A percentile compares a stretch with the other conserved stretches of the same genome.
Evolutionary conservation across 2,888 invertebrate genomes (phyloP).

Genomic region (Volucella zonaria): DNA sequence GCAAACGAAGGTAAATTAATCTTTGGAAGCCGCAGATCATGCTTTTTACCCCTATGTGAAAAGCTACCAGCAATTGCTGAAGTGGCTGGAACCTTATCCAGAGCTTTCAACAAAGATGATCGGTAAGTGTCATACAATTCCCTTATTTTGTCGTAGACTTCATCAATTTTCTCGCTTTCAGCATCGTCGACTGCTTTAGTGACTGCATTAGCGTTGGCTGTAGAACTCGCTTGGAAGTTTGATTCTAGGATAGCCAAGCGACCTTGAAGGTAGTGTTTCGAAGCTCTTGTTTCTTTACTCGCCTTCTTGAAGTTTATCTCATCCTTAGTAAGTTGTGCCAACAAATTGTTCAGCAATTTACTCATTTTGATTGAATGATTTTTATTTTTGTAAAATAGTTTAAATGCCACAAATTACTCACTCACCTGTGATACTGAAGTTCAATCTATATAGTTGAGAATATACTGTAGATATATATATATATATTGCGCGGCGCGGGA

Average conservation of each 20-base stretch:
- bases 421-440: not conserved
- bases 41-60: not conserved
- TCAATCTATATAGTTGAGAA: too few species aligned
- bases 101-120: too few species aligned
- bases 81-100: not conserved
- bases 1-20: too few species aligned
- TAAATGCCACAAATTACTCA: too few species aligned
- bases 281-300: constrained; percentile 13
- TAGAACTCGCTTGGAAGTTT: not conserved
- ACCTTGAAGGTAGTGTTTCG: constrained; percentile 18
- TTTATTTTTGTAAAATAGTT: too few species aligned
- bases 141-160: too few species aligned
- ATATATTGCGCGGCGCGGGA: too few species aligned
- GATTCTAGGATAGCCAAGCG: constrained; percentile 8
- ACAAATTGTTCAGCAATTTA: constrained; percentile 8
- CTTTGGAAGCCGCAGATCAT: not conserved
- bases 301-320: constrained; percentile 22
- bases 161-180: too few species aligned
- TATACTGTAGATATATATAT: too few species aligned
- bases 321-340: constrained; percentile 10
- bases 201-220: too few species aligned
- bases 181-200: too few species aligned
- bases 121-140: too few species aligned
- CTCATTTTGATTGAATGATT: not conserved
- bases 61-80: not conserved